These are phyloP conservation scores for Pan paniscus DNA, from an alignment of 2,113 vertebrate genomes.

Conservation along the genomic window DNA sequence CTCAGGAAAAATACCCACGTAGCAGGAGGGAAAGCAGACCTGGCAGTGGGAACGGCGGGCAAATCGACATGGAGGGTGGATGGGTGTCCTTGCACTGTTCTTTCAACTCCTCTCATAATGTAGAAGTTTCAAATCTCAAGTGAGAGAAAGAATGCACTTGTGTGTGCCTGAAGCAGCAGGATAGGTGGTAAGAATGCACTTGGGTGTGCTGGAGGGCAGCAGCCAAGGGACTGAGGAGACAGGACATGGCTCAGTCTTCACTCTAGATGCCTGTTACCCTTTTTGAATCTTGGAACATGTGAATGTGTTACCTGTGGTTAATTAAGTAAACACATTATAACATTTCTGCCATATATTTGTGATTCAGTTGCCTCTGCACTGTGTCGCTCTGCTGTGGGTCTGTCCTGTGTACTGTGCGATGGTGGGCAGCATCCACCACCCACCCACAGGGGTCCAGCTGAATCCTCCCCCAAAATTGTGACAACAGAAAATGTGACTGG, in stretches of 20 bases:
- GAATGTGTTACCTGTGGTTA: neutral
- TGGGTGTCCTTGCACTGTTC: neutral
- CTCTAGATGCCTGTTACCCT: neutral
- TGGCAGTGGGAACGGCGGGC: neutral
- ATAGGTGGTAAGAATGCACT: neutral
- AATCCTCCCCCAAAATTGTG: neutral
- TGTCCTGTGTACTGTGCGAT: neutral
- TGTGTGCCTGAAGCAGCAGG: neutral
- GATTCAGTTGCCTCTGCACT: neutral
- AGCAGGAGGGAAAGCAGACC: neutral
- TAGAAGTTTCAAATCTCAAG: neutral
- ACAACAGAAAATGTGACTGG: neutral
- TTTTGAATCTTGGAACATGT: neutral
- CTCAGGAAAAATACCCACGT: accelerated
- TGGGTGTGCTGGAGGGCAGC: too few relatives aligned
- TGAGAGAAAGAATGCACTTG: neutral
- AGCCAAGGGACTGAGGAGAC: neutral
- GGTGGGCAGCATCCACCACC: neutral
- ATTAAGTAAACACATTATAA: neutral
- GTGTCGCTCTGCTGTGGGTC: neutral
- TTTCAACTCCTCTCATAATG: neutral
- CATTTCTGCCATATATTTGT: neutral
- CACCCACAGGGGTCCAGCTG: neutral
- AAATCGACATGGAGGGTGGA: neutral
- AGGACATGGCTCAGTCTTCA: too few relatives aligned